phyloP scores from a whole-genome alignment of 1,140 invertebrate species.

The Theocolax elegans region DNA sequence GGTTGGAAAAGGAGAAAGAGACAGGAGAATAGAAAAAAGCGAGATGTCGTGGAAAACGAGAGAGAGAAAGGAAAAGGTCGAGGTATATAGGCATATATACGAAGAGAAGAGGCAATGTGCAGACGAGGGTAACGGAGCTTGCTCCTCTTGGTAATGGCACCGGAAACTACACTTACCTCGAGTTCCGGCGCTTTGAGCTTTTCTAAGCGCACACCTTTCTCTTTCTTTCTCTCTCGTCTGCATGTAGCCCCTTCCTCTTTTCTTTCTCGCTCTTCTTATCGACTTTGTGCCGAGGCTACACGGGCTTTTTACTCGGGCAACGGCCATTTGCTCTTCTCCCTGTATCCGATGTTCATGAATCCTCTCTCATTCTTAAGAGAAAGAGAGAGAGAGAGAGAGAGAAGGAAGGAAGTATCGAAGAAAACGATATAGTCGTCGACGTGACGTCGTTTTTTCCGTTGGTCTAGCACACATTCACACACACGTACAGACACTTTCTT shows the following conservation, averaged over 20 bases:
- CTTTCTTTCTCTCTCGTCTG: not conserved
- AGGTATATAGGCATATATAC: not conserved
- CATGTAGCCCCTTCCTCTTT: not conserved
- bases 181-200: slow-evolving; percentile 57
- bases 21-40: not conserved
- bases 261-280: not conserved
- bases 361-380: slow-evolving; percentile 20
- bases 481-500: not conserved
- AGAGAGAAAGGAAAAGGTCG: slow-evolving; percentile 7
- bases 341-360: slow-evolving; percentile 56
- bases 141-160: slow-evolving; percentile 55
- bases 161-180: slow-evolving; percentile 61
- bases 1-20: slow-evolving; percentile 3
- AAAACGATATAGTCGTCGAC: not conserved
- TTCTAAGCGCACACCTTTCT: slow-evolving; percentile 41
- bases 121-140: slow-evolving; percentile 49
- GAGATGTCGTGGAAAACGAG: slow-evolving; percentile 4
- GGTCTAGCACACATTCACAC: not conserved
- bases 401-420: not conserved
- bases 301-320: slow-evolving; percentile 43
- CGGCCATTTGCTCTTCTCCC: slow-evolving; percentile 47
- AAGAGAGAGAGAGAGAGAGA: not conserved
- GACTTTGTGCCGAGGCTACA: not conserved
- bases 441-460: not conserved
- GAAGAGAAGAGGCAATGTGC: slow-evolving; percentile 41